Evolutionary conservation across 2,888 invertebrate species (phyloP).

Genomic region (Orchesellides sinensis): DNA sequence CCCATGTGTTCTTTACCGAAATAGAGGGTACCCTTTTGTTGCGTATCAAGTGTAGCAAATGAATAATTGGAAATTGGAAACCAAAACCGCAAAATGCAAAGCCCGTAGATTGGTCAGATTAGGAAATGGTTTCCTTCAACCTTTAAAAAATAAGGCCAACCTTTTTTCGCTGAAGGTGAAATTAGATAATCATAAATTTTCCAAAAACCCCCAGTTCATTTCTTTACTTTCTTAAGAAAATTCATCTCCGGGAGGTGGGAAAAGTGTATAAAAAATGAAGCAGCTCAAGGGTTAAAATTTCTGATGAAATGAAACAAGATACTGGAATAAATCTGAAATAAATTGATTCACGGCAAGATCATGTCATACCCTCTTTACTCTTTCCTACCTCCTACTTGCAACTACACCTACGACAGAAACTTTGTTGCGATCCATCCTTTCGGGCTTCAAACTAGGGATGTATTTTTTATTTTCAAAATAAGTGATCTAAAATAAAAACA

Average conservation of each 20-base stretch:
- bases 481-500: slow-evolving; percentile 50
- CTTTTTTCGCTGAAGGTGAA: slow-evolving; percentile 17
- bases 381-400: slow-evolving; percentile 13
- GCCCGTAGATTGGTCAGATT: slow-evolving; percentile 15
- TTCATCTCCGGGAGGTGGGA: not conserved
- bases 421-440: not conserved
- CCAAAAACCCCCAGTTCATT: not conserved
- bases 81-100: slow-evolving; percentile 59
- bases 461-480: not conserved
- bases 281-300: slow-evolving; percentile 30
- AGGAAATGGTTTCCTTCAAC: not conserved
- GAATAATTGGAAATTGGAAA: slow-evolving; percentile 52
- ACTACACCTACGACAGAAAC: slow-evolving; percentile 22
- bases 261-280: not conserved
- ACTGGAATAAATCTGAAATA: slow-evolving; percentile 55
- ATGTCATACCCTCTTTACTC: slow-evolving; percentile 38
- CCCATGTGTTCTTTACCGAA: not conserved
- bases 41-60: not conserved
- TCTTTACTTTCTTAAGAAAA: not conserved
- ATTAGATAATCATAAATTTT: slow-evolving; percentile 49
- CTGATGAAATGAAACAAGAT: slow-evolving; percentile 45
- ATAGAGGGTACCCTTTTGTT: slow-evolving; percentile 2
- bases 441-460: not conserved
- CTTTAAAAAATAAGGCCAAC: not conserved
- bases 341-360: slow-evolving; percentile 60